phyloP scores from a whole-genome alignment of 1,140 invertebrate species.

The Drosophila ironensis region DNA sequence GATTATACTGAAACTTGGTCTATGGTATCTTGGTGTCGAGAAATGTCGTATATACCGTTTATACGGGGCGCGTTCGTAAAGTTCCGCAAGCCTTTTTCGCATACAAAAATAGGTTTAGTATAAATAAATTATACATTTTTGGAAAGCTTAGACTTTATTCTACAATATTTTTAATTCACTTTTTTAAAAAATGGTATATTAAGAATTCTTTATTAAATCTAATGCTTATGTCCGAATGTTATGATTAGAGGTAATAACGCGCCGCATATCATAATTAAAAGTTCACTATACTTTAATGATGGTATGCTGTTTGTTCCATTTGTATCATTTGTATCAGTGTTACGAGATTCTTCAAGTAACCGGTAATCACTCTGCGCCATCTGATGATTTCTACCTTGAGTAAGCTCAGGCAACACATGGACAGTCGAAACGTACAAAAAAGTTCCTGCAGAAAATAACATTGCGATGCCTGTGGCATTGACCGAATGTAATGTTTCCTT shows the following conservation, averaged over 20 bases:
- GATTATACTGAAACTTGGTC: too few species aligned
- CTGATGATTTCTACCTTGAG: constrained; percentile 80
- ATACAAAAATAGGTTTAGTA: too few species aligned
- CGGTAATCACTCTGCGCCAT: constrained; percentile 53
- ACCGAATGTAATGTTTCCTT: constrained; percentile 89
- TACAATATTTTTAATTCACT: too few species aligned
- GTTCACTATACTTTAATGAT: constrained; percentile 89
- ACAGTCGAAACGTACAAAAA: constrained; percentile 99
- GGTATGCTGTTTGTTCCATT: constrained; percentile 56
- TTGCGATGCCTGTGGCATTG: constrained; percentile 95
- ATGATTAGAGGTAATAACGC: constrained; percentile 88
- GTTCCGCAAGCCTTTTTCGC: too few species aligned
- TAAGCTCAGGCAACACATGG: constrained; percentile 97
- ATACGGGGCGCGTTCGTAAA: too few species aligned
- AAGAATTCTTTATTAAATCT: constrained; percentile 1
- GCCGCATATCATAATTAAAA: constrained; percentile 88
- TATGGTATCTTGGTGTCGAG: too few species aligned
- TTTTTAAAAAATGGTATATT: too few species aligned
- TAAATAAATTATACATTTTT: too few species aligned
- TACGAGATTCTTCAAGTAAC: constrained; percentile 52
- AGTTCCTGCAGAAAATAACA: constrained; percentile 99
- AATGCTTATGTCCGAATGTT: constrained; percentile 96
- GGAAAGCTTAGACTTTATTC: too few species aligned
- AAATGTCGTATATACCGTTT: too few species aligned
- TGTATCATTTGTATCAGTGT: constrained; percentile 10